A percentile compares a stretch with the other conserved stretches of the same genome.
These are phyloP conservation scores for Grantiella picta DNA, from an alignment of 2,113 vertebrate species.

Conservation along the genomic window DNA sequence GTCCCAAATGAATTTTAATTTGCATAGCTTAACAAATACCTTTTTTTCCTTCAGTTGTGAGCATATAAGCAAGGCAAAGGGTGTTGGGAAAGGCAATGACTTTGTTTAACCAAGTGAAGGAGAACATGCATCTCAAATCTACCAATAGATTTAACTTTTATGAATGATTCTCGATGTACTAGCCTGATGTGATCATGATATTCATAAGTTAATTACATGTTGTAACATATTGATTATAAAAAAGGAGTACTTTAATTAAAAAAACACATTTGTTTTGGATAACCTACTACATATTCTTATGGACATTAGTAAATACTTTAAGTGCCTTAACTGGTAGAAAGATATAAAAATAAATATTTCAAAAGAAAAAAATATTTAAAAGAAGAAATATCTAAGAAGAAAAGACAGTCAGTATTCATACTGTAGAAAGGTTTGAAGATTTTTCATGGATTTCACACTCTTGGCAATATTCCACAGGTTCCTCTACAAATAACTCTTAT, in stretches of 20 bases:
- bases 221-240: not conserved
- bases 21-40: not conserved
- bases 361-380: not conserved
- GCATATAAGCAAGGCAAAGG: not conserved
- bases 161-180: not conserved
- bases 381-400: not conserved
- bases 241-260: not conserved
- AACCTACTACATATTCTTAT: not conserved
- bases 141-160: not conserved
- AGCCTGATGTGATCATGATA: not conserved
- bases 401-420: not conserved
- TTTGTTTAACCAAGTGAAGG: not conserved
- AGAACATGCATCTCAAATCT: not conserved
- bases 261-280: not conserved
- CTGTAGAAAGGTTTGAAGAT: not conserved
- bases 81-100: not conserved
- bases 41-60: not conserved
- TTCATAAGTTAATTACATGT: not conserved
- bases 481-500: not conserved
- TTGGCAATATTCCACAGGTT: not conserved
- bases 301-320: not conserved
- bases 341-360: not conserved
- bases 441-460: not conserved
- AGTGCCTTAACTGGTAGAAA: not conserved
- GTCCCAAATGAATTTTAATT: constrained; percentile 31